A percentile compares a stretch with the other conserved stretches of the same genome.
phyloP scores from a whole-genome alignment of 2,888 invertebrate species.

The Lycaena phlaeas region DNA sequence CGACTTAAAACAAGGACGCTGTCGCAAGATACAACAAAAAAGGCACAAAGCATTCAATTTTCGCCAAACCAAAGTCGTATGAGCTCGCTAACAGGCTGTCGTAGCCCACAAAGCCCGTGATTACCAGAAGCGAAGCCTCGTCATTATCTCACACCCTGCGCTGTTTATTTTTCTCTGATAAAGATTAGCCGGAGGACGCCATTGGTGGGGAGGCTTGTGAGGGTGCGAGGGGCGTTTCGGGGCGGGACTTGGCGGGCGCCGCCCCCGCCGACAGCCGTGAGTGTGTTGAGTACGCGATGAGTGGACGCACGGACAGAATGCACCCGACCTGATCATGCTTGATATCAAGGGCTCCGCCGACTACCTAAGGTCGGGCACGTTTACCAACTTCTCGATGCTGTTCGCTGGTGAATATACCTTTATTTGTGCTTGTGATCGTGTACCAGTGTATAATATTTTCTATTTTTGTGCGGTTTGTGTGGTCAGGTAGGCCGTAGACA shows the following conservation, averaged over 20 bases:
- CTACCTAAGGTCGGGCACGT: constrained; percentile 92
- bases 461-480: too few species aligned
- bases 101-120: constrained; percentile 63
- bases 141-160: constrained; percentile 62
- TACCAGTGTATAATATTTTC: too few species aligned
- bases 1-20: constrained; percentile 12
- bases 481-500: too few species aligned
- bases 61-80: constrained; percentile 55
- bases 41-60: constrained; percentile 44
- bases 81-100: constrained; percentile 52
- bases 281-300: constrained; percentile 34
- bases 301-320: constrained; percentile 42
- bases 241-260: constrained; percentile 30
- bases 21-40: constrained; percentile 24
- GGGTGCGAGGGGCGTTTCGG: constrained; percentile 34
- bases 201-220: constrained; percentile 51
- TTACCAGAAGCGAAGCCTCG: constrained; percentile 53
- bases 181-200: constrained; percentile 66
- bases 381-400: constrained; percentile 96
- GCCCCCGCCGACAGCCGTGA: constrained; percentile 25
- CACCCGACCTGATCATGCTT: constrained; percentile 76
- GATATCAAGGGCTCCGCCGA: constrained; percentile 94
- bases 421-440: constrained; percentile 37
- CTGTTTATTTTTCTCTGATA: constrained; percentile 72
- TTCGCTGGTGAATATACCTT: constrained; percentile 84